A percentile compares a stretch with the other conserved stretches of the same genome.
phyloP scores from a whole-genome alignment of 2,888 invertebrate species.

The Netelia virgata region DNA sequence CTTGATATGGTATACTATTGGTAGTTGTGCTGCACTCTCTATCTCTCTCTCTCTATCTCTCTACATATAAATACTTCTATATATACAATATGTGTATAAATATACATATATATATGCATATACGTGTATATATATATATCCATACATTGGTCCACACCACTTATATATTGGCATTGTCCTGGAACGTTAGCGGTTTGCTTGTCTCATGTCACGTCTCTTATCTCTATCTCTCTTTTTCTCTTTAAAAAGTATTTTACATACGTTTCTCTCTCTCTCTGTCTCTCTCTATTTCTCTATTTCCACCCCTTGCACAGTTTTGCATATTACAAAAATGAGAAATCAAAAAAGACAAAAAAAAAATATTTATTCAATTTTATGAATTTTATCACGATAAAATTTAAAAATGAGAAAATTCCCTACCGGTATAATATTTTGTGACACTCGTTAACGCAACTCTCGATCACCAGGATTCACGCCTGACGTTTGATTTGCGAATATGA shows the following conservation, averaged over 20 bases:
- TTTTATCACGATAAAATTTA: conserved; percentile 9
- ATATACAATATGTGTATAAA: conserved; percentile 64
- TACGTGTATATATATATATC: conserved; percentile 69
- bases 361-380: not conserved
- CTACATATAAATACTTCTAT: conserved; percentile 60
- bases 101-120: conserved; percentile 62
- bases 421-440: conserved; percentile 15
- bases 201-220: conserved; percentile 72
- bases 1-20: conserved; percentile 68
- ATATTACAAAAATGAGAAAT: conserved; percentile 13
- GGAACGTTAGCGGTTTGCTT: conserved; percentile 75
- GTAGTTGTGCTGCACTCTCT: conserved; percentile 69
- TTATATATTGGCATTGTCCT: conserved; percentile 70
- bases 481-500: conserved; percentile 76
- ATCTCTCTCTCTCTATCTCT: conserved; percentile 60
- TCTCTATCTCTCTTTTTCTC: conserved; percentile 57
- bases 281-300: conserved; percentile 33
- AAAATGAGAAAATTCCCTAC: not conserved
- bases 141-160: conserved; percentile 71
- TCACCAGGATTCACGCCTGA: conserved; percentile 76
- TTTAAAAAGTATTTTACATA: conserved; percentile 53
- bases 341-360: not conserved
- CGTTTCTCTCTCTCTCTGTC: conserved; percentile 12
- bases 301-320: conserved; percentile 31
- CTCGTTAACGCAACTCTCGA: conserved; percentile 63